Base-by-base conservation (phyloP, 1,140 invertebrate genomes). In the Pissodes strobi region DNA sequence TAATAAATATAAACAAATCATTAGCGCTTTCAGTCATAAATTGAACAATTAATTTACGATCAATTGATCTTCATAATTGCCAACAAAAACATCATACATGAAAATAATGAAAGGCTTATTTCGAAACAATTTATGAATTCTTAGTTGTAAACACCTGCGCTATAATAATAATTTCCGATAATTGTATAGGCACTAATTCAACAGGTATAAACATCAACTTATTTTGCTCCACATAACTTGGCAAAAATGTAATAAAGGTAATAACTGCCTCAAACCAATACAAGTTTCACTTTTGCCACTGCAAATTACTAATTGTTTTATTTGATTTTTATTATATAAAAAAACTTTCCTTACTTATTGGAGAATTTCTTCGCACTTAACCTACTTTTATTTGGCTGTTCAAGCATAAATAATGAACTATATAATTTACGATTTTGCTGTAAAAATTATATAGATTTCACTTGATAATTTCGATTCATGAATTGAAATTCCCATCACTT, bases 221-320 rank as follows among this genome's bases (percentile, higher is more conserved):
- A 21, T 8, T 21, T 12, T 15, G 45, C 18, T 22, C 45, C 22
- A 48, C 18, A 21, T 48, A 41, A 41, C 18, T 48, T 23, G 10
- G 10, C 1, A 48, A 21, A 48, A 19, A 48, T 37, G 9, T 37
- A 37, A 9, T 48, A 21, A 1, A 4, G 22, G 22, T 48, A 48
- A 23, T 9, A 12, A 12, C 10, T 41, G 9, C 38, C 38, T 41
- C 15, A 15, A 41, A 41, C 6, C 8, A 22, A 1, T 21, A 23
- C 45, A 23, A 48, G 6, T 48, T 48, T 48, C 45, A 48, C 45
- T 48, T 21, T 48, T 48, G 18, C 17, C 22, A n/a, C 10, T 5
- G 38, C 5, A 15, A 13, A 5, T 9, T 41, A 12, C 9, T 12
- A 12, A 12, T 12, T 12, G 13, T 15, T 41, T 15, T 41, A 5